These are phyloP conservation scores for Cataglyphis albicans DNA, from an alignment of 2,888 invertebrate species.

Conservation along the genomic window DNA sequence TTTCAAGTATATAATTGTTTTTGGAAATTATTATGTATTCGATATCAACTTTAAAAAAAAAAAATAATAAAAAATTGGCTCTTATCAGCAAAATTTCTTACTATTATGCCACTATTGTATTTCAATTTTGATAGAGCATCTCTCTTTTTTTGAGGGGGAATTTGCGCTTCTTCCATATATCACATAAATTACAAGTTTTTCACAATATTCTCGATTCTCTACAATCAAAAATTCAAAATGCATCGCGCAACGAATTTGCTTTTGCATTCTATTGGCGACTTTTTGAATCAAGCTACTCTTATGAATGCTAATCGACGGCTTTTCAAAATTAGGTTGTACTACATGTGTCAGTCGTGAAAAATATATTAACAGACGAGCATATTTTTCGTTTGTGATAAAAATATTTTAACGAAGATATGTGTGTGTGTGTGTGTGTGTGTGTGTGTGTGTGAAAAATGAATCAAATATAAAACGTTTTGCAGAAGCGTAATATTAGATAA, in stretches of 20 bases:
- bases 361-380: background rate
- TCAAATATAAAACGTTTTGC: background rate
- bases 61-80: background rate
- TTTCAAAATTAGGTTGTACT: slow-evolving; percentile 51
- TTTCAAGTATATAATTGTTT: background rate
- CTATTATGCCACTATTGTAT: background rate
- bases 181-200: slow-evolving; percentile 69
- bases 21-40: background rate
- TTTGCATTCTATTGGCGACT: slow-evolving; percentile 71
- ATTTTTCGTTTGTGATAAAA: slow-evolving; percentile 7
- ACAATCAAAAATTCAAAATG: slow-evolving; percentile 72
- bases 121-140: slow-evolving; percentile 7
- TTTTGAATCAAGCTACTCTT: slow-evolving; percentile 70
- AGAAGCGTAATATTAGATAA: background rate
- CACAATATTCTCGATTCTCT: slow-evolving; percentile 35
- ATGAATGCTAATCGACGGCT: slow-evolving; percentile 75
- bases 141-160: background rate
- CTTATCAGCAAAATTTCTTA: background rate
- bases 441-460: background rate
- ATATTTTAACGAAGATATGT: background rate
- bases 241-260: slow-evolving; percentile 37
- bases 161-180: background rate
- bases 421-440: too few relatives aligned
- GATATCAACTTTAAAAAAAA: slow-evolving; percentile 6
- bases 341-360: background rate